These are phyloP conservation scores for Marmota flaviventris DNA, from an alignment of 2,113 vertebrate species.

Conservation along the genomic window DNA sequence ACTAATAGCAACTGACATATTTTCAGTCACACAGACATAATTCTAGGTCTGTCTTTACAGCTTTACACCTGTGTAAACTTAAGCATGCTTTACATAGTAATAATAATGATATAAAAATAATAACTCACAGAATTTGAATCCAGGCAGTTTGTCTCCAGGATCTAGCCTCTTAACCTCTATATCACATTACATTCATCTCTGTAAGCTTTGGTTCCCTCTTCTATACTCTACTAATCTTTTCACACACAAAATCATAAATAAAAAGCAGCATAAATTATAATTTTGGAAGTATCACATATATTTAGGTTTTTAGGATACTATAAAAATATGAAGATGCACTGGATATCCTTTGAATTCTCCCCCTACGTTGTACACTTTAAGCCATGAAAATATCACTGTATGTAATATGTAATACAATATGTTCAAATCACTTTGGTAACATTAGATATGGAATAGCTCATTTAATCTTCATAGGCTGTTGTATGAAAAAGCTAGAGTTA, in stretches of 20 bases:
- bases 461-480: slow-evolving; percentile 29
- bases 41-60: background rate
- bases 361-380: background rate
- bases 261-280: background rate
- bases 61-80: background rate
- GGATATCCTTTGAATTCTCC: background rate
- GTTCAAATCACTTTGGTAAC: background rate
- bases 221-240: background rate
- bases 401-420: background rate
- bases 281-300: background rate
- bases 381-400: background rate
- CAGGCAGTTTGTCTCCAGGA: background rate
- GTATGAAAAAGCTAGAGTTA: slow-evolving; percentile 1
- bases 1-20: background rate
- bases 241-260: background rate
- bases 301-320: background rate
- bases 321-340: background rate
- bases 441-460: slow-evolving; percentile 5
- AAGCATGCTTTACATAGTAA: background rate
- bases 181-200: background rate
- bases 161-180: background rate
- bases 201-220: background rate
- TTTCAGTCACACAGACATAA: background rate
- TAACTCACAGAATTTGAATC: background rate
- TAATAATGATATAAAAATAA: slow-evolving; percentile 8